Evolutionary conservation across 2,113 vertebrate genomes (phyloP).

Genomic region (Oenanthe melanoleuca): DNA sequence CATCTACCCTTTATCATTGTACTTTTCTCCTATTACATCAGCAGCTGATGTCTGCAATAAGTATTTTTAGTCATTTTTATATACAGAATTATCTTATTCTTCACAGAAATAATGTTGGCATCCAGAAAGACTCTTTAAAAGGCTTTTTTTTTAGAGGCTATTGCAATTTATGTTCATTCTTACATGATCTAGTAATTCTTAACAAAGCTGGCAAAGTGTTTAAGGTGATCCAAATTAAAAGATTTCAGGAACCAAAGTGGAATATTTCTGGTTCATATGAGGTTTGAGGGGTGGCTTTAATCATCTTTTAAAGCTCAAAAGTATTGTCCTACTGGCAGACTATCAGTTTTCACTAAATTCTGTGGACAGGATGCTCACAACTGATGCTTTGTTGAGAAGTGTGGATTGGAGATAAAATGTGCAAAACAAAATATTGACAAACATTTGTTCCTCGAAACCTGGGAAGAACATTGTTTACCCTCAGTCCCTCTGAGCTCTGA

Average conservation of each 20-base stretch:
- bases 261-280: background rate
- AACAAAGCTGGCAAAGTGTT: background rate
- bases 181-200: background rate
- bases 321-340: background rate
- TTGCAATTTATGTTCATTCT: background rate
- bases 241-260: background rate
- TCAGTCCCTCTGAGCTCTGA: background rate
- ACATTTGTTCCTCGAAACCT: background rate
- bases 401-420: background rate
- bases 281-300: rapidly evolving
- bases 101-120: background rate
- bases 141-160: background rate
- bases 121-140: background rate
- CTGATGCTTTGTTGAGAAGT: background rate
- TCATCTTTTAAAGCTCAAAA: background rate
- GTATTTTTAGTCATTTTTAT: background rate
- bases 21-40: background rate
- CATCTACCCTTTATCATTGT: background rate
- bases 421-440: background rate
- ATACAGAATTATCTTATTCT: background rate
- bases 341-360: background rate
- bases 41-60: background rate
- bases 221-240: background rate
- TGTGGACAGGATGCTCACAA: background rate
- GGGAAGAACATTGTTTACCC: background rate